Evolutionary conservation across 2,113 vertebrate genomes (phyloP), one percentile per base, ranked within the genome.

Genomic region (Pteropus alecto): DNA sequence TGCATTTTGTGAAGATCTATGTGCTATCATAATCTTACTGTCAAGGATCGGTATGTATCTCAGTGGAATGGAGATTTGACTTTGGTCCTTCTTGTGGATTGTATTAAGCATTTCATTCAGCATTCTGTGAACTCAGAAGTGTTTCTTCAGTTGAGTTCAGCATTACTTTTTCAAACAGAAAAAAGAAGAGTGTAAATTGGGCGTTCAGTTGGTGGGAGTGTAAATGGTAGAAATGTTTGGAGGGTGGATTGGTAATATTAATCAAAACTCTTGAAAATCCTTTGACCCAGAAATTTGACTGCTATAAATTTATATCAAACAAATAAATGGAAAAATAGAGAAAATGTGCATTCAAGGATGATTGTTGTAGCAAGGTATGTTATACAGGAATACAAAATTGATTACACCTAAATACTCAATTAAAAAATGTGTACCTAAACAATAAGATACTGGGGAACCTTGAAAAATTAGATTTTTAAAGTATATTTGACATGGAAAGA

Each of bases 201-300:
- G 41, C 13, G 58, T 12, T 90, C 28, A 67, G 1, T 70, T 83
- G 61, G 8, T 68, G 24, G 16, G 43, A 77, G 43, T 56, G 0
- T 61, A 92, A 87, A 87, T 67, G 35, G 35, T 73, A 26, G 18
- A 30, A 28, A 74, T 61, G 46, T 76, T 71, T 54, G 74, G 38
- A 94, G 2, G 1, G 15, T n/a, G 2, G 10, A 56, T 74, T 92
- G 48, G 15, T 35, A 79, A 2, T 78, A 14, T 82, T 84, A 60
- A 33, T 67, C 15, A 83, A 85, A 95, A 93, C 4, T 22, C 12
- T 93, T 95, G 30, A 87, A 94, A 95, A 43, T 92, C 10, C 28
- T 87, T 92, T 81, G 33, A 67, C 38, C 28, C 24, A 84, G 33
- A 12, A 93, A 61, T 60, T 92, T 90, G n/a, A 77, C n/a, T 71